phyloP scores from a whole-genome alignment of 2,113 vertebrate species.

The Seriola rivoliana region DNA sequence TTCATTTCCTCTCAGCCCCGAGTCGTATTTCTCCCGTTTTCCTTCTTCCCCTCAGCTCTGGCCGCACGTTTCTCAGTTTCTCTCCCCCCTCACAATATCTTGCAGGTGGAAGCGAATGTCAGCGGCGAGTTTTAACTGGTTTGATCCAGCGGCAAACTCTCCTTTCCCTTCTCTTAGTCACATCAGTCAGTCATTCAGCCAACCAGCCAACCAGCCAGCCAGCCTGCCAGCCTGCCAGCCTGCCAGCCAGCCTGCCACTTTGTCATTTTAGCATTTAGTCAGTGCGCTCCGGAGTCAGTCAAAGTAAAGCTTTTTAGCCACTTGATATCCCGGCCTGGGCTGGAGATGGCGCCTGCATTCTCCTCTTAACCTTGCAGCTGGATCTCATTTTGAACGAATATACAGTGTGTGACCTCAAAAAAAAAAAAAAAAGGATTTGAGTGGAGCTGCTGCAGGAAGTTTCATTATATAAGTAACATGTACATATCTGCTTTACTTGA shows the following conservation, averaged over 20 bases:
- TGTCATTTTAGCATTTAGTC: constrained; percentile 49
- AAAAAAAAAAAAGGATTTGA: background rate
- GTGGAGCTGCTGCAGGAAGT: background rate
- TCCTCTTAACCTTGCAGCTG: constrained; percentile 1
- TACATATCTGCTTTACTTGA: background rate
- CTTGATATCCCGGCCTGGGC: constrained; percentile 7
- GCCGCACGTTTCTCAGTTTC: constrained; percentile 6
- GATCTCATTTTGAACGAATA: constrained; percentile 31
- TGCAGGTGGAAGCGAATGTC: constrained; percentile 59
- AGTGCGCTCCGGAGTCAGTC: constrained; percentile 8
- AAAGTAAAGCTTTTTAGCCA: constrained; percentile 53
- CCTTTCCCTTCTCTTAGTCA: constrained; percentile 34
- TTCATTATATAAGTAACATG: background rate
- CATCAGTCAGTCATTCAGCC: constrained; percentile 54
- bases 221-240: too few species aligned
- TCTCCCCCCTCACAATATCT: constrained; percentile 33
- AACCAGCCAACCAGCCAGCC: background rate
- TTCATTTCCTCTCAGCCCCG: constrained; percentile 9
- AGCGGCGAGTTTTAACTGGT: constrained; percentile 25
- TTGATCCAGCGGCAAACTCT: constrained; percentile 25
- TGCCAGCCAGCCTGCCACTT: constrained; percentile 8
- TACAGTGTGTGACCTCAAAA: background rate
- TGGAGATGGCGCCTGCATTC: background rate
- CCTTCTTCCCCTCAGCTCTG: constrained; percentile 18
- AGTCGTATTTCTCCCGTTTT: constrained; percentile 15